phyloP scores from a whole-genome alignment of 2,888 invertebrate genomes.

The Alcis repandata region DNA sequence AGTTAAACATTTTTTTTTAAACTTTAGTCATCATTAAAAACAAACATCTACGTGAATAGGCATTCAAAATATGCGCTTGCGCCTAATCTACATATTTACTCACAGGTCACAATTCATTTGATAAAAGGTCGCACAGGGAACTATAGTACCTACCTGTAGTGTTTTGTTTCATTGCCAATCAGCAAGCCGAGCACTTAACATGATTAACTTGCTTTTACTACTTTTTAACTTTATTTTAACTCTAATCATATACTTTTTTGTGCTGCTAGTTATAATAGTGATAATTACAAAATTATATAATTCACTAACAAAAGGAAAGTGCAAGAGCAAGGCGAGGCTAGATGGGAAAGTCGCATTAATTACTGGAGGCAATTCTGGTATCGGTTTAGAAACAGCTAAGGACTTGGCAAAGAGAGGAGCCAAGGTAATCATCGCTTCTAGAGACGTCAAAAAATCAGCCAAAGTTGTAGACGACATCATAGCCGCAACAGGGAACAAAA shows the following conservation, averaged over 20 bases:
- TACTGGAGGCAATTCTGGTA: conserved; percentile 94
- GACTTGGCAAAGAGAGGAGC: conserved; percentile 91
- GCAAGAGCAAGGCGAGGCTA: conserved; percentile 64
- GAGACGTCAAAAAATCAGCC: conserved; percentile 90
- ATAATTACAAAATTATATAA: conserved; percentile 9
- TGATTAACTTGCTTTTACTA: conserved; percentile 21
- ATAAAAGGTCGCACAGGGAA: neutral
- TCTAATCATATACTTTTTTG: neutral
- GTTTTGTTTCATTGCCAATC: conserved; percentile 4
- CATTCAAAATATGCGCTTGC: neutral
- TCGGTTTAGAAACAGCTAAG: conserved; percentile 91
- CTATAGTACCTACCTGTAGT: no score
- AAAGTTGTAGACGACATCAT: conserved; percentile 90
- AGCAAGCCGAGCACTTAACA: conserved; percentile 9
- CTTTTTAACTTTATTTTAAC: conserved; percentile 1
- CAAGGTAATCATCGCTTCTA: conserved; percentile 90
- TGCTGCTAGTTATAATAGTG: neutral
- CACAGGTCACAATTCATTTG: neutral
- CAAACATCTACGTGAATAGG: neutral
- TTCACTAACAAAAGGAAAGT: conserved; percentile 54
- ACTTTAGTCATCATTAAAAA: neutral
- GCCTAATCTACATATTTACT: neutral
- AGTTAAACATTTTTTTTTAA: no score
- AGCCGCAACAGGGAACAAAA: conserved; percentile 89
- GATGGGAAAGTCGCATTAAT: conserved; percentile 89